A percentile compares a stretch with the other conserved stretches of the same genome.
Evolutionary conservation across 2,113 vertebrate species (phyloP).

Genomic region (Ciconia maguari): DNA sequence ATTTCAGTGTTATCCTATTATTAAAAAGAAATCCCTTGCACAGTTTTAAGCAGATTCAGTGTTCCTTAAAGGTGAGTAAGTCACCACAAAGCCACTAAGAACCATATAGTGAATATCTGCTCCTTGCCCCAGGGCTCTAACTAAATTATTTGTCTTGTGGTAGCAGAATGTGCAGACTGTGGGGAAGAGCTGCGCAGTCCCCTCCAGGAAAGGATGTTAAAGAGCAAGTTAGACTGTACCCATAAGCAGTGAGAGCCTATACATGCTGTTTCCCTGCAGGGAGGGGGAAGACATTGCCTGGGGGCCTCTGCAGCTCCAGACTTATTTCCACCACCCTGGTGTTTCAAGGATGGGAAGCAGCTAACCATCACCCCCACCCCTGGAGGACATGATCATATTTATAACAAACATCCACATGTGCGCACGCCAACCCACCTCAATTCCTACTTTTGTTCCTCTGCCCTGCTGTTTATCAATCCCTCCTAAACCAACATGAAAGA

Average conservation of each 20-base stretch:
- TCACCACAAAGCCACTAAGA: neutral
- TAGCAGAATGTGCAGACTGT: neutral
- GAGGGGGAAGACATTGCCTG: neutral
- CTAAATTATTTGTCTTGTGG: neutral
- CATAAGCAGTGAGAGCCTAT: neutral
- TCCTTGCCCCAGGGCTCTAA: neutral
- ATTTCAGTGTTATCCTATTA: neutral
- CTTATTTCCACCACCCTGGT: neutral
- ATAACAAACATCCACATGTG: neutral
- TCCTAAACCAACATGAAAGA: neutral
- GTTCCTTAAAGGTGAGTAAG: neutral
- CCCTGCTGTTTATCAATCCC: neutral
- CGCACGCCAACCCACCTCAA: fast-evolving
- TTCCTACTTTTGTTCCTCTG: neutral
- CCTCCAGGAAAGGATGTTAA: neutral
- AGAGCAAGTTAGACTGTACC: neutral
- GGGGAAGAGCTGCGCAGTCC: neutral
- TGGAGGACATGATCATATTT: neutral
- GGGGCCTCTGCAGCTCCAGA: neutral
- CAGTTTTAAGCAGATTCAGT: neutral
- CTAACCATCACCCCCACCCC: neutral
- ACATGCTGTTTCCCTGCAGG: neutral
- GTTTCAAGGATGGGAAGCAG: neutral
- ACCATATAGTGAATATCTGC: neutral
- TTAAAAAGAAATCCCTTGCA: neutral